These are phyloP conservation scores for Tympanoctomys barrerae DNA, from an alignment of 2,797 vertebrate genomes.

Conservation along the genomic window DNA sequence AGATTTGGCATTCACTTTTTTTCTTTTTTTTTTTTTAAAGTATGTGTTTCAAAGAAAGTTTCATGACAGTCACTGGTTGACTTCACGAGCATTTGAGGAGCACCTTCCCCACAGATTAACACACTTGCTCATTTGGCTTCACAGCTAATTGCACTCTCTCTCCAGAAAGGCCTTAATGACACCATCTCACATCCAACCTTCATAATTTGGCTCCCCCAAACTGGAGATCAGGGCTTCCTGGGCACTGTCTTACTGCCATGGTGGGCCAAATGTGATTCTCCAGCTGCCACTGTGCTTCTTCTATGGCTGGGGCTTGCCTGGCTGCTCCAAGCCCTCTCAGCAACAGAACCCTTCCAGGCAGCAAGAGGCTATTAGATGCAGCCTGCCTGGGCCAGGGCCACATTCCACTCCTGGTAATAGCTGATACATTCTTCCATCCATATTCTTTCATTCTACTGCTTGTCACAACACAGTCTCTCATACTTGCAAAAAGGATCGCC, in stretches of 20 bases:
- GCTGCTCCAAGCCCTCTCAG: not conserved
- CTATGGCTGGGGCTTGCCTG: conserved; percentile 6
- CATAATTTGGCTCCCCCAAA: conserved; percentile 36
- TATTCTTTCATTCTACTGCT: not conserved
- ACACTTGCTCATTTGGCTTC: conserved; percentile 42
- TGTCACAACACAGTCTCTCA: not conserved
- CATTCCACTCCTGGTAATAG: not conserved
- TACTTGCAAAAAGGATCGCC: not conserved
- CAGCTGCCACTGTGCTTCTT: conserved; percentile 42
- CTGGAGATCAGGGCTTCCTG: not conserved
- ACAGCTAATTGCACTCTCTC: conserved; percentile 27
- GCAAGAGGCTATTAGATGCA: not conserved
- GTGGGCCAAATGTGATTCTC: conserved; percentile 58
- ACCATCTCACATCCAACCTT: conserved; percentile 30
- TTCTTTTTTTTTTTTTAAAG: no score
- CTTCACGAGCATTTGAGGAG: not conserved
- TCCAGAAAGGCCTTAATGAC: conserved; percentile 70
- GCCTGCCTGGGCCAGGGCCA: not conserved
- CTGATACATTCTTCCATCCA: not conserved
- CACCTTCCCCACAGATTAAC: not conserved
- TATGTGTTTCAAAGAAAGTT: conserved; percentile 20
- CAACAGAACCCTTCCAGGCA: conserved; percentile 3
- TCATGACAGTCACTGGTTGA: not conserved
- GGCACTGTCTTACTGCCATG: not conserved
- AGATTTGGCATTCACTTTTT: not conserved